Conservation (phyloP, 2,797 vertebrate genomes). For the Notolepis coatsorum region DNA sequence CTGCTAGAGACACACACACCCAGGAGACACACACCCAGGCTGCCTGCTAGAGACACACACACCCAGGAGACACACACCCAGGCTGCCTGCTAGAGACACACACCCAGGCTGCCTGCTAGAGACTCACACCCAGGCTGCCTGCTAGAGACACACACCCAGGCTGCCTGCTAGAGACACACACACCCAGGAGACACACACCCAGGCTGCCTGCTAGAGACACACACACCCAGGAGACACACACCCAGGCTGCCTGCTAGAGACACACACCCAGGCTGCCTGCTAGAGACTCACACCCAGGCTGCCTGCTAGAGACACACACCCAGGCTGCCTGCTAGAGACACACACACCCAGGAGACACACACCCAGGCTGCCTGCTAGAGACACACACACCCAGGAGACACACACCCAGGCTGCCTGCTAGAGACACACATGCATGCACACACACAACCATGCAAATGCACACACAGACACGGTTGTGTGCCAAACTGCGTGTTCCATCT, state of each 20-base stretch:
- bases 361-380: neutral
- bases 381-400: neutral
- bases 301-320: neutral
- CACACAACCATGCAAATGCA: neutral
- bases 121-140: constrained; percentile 7
- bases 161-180: neutral
- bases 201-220: neutral
- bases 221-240: neutral
- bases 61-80: neutral
- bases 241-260: constrained; percentile 69
- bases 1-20: neutral
- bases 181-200: neutral
- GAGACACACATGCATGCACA: neutral
- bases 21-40: neutral
- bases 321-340: constrained; percentile 72
- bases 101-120: constrained; percentile 73
- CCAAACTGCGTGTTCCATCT: too few species aligned
- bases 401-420: neutral
- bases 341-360: constrained; percentile 1
- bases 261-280: neutral
- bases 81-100: too few species aligned
- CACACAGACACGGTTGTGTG: too few species aligned
- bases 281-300: neutral
- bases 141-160: neutral
- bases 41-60: neutral